Base-by-base conservation (phyloP, 1,140 invertebrate genomes). In the Psix sp. region DNA sequence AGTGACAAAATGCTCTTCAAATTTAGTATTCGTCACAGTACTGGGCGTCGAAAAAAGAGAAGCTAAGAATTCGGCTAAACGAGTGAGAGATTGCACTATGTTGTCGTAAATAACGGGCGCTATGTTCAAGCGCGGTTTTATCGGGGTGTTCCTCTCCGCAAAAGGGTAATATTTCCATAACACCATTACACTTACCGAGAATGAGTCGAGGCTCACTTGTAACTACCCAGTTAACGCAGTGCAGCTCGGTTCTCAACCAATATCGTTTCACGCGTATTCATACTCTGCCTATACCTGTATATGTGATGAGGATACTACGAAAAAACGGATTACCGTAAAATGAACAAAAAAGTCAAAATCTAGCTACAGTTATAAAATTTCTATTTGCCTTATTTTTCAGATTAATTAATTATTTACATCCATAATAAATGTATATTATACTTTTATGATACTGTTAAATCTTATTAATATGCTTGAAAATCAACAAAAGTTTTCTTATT, bases 151-250 rank as follows among this genome's bases (percentile, higher is more conserved):
- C 39, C 73, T 75, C 65, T 74, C 76, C 63, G 60, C 78, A 77
- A 81, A 81, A 79, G 71, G 71, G 67, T 80, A 79, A 80, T 84
- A 84, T 83, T 83, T 82, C 78, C 74, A 77, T 78, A 76, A 74
- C 68, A 77, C 74, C 77, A 79, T 84, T 83, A 84, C 79, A 80
- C 78, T 85, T 82, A 85, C 63, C 78, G 66, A 57, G 77, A 84
- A 79, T 68, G 76, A 45, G 60, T 60, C 42, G 60, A 70, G 71
- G 70, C 54, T 74, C 72, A 46, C 59, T 60, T 48, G 76, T 73
- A 79, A 77, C 79, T 79, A 78, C 68, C 76, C 77, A 73, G 76
- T 80, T 81, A 82, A 81, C 78, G 79, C 77, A 77, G 68, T 74
- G 65, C 43, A 68, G 63, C 67, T 51, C 52, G 49, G 49, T 70